These are phyloP conservation scores for Aurelia aurita DNA, from an alignment of 30 jellyfish, hydroid and myxozoan genomes.

Conservation along the genomic window DNA sequence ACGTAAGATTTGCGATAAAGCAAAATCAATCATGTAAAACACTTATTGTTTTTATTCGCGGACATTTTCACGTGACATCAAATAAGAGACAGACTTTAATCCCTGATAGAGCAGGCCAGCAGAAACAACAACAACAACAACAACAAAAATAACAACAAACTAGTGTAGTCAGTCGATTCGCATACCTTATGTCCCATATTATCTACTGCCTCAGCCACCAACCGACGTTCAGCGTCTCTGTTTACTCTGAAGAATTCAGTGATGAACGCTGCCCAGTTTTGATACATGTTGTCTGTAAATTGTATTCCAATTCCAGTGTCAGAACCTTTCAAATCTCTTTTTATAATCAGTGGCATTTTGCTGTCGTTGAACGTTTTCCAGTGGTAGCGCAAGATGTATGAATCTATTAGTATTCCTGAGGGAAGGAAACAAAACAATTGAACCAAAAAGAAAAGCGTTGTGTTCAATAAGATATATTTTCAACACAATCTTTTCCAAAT, in stretches of 20 bases:
- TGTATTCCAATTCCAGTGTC: slow-evolving; percentile 19
- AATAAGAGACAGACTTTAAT: no score
- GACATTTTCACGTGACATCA: no score
- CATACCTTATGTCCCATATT: neutral
- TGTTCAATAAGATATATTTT: neutral
- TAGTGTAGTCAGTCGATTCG: no score
- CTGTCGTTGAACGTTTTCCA: slow-evolving; percentile 1
- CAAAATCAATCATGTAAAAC: no score
- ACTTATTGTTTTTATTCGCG: no score
- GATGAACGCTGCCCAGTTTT: slow-evolving; percentile 22
- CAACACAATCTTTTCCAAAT: no score
- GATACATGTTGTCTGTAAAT: neutral
- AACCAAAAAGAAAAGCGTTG: neutral
- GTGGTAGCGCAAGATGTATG: slow-evolving; percentile 9
- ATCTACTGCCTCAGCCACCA: slow-evolving; percentile 2
- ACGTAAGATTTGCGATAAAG: no score
- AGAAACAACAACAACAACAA: no score
- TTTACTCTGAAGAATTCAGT: neutral
- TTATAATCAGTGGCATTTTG: neutral
- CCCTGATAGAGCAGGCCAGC: no score
- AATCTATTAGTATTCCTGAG: slow-evolving; percentile 41
- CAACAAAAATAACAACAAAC: no score
- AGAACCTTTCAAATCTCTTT: slow-evolving; percentile 15
- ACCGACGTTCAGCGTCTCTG: slow-evolving; percentile 28
- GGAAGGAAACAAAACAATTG: neutral